These are phyloP conservation scores for Aurelia aurita DNA, from an alignment of 30 jellyfish, hydroid and myxozoan genomes.

Conservation along the genomic window DNA sequence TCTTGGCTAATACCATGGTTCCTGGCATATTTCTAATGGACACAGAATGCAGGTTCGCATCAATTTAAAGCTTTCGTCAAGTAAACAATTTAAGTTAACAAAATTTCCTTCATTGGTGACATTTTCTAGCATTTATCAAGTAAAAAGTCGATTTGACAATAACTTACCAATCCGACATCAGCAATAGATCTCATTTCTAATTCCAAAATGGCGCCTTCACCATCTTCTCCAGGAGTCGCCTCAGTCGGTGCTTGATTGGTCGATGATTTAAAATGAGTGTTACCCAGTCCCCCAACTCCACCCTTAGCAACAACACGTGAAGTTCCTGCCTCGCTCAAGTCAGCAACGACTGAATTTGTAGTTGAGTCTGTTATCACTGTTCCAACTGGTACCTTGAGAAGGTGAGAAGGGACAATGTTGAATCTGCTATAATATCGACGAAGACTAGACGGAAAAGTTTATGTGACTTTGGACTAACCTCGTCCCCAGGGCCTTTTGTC, in stretches of 20 bases:
- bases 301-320: conserved; percentile 73
- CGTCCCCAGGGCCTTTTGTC: no score
- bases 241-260: conserved; percentile 82
- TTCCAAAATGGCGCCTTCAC: conserved; percentile 73
- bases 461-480: no score
- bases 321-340: conserved; percentile 41
- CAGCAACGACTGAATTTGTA: conserved; percentile 49
- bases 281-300: conserved; percentile 95
- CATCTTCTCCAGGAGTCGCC: conserved; percentile 84
- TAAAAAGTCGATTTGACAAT: not conserved
- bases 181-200: conserved; percentile 94
- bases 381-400: conserved; percentile 91
- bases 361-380: conserved; percentile 63
- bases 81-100: not conserved
- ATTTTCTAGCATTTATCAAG: not conserved
- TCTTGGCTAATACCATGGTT: no score
- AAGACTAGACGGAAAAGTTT: no score
- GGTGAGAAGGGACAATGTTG: not conserved
- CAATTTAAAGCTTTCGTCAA: no score
- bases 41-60: no score
- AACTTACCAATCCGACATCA: conserved; percentile 95
- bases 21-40: no score
- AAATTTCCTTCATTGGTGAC: not conserved
- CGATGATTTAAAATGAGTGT: conserved; percentile 84
- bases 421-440: no score